phyloP scores from a whole-genome alignment of 2,797 vertebrate species.

The Ceyx erithaca region DNA sequence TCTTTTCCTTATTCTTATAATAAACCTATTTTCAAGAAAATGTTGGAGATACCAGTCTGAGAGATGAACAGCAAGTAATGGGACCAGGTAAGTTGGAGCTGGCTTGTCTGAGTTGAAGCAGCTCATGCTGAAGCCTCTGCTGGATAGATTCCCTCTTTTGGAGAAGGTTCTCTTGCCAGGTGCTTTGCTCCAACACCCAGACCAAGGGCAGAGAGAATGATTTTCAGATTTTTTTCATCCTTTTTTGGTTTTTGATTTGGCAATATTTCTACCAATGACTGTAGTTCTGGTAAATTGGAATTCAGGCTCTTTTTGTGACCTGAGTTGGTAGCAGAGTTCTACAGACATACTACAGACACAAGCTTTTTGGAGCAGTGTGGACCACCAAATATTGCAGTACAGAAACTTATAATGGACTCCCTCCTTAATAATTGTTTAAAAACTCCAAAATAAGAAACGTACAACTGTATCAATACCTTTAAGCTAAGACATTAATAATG shows the following conservation, averaged over 20 bases:
- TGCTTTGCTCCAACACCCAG: neutral
- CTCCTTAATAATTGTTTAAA: neutral
- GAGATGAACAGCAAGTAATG: neutral
- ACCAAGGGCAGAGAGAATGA: neutral
- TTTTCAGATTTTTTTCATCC: neutral
- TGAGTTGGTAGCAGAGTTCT: neutral
- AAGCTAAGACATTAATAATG: neutral
- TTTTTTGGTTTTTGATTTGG: neutral
- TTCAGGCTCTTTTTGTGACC: neutral
- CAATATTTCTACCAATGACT: neutral
- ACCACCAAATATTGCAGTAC: neutral
- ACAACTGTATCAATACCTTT: neutral
- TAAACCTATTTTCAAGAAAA: neutral
- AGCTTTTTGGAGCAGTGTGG: neutral
- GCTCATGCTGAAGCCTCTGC: neutral
- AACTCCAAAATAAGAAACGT: neutral
- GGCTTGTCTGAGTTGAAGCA: neutral
- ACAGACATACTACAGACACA: accelerated
- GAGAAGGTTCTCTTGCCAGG: neutral
- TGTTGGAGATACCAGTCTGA: neutral
- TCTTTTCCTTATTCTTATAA: neutral
- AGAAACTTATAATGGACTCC: accelerated
- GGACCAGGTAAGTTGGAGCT: neutral
- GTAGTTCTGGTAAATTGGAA: neutral
- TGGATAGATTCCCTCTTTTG: neutral